Evolutionary conservation across 1,140 invertebrate genomes (phyloP).

Genomic region (Zophobas morio): DNA sequence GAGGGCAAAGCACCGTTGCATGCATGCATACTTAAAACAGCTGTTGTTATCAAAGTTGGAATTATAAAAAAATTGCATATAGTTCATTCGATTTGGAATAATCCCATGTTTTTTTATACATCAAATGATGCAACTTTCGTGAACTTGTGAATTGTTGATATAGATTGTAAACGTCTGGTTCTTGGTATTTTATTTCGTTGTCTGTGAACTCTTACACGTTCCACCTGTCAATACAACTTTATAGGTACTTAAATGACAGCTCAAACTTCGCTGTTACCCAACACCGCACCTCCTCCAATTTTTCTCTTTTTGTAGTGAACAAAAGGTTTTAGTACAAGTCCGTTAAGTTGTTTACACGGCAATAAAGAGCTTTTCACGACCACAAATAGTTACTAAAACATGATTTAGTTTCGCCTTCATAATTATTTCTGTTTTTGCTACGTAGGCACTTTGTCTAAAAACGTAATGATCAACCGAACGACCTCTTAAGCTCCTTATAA

Average conservation of each 20-base stretch:
- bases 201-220: conserved; percentile 1
- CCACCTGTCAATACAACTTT: background rate
- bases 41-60: too few species aligned
- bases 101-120: too few species aligned
- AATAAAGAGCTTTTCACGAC: background rate
- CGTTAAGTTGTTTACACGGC: conserved; percentile 3
- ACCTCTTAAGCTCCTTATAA: conserved; percentile 24
- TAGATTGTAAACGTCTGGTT: background rate
- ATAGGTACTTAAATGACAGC: background rate
- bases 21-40: too few species aligned
- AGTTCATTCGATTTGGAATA: too few species aligned
- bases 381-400: conserved; percentile 12
- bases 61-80: too few species aligned
- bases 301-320: background rate
- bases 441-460: conserved; percentile 13
- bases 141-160: background rate
- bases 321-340: background rate
- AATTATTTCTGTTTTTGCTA: conserved; percentile 18
- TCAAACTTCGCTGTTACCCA: background rate
- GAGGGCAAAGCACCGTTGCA: too few species aligned
- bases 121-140: too few species aligned
- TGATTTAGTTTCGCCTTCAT: conserved; percentile 1
- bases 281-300: background rate
- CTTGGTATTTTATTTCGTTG: background rate
- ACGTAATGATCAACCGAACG: conserved; percentile 1